Percentiles rank a stretch among this genome's conserved stretches.
Evolutionary conservation across 2,113 vertebrate genomes (phyloP).

Genomic region (Calypte anna): DNA sequence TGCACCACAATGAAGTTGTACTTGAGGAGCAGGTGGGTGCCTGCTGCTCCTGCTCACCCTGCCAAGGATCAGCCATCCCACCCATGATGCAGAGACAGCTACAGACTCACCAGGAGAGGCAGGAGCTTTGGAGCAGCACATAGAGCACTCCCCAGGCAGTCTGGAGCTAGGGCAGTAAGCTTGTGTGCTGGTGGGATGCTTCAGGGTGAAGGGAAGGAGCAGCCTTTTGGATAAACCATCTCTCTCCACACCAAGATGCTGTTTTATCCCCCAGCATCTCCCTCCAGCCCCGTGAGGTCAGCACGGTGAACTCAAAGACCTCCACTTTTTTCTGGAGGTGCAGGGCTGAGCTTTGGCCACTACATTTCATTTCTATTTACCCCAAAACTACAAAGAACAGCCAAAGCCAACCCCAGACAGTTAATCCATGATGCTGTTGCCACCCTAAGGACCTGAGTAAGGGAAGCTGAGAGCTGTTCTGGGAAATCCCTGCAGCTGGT

Average conservation of each 20-base stretch:
- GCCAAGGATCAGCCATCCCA: background rate
- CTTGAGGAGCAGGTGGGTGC: rapidly evolving
- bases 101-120: background rate
- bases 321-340: rapidly evolving
- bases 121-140: background rate
- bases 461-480: background rate
- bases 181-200: rapidly evolving
- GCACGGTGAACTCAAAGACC: rapidly evolving
- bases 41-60: rapidly evolving
- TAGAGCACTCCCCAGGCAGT: background rate
- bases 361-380: background rate
- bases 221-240: background rate
- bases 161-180: rapidly evolving
- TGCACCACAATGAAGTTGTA: rapidly evolving
- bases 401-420: background rate
- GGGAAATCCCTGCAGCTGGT: background rate
- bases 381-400: background rate
- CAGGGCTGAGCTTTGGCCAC: background rate
- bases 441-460: background rate
- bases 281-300: background rate
- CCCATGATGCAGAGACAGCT: background rate
- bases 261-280: background rate
- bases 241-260: background rate
- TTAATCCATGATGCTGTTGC: background rate
- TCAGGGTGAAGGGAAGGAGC: background rate